A percentile compares a stretch with the other conserved stretches of the same genome.
phyloP scores from a whole-genome alignment of 2,888 invertebrate genomes.

The Nysson spinosus region DNA sequence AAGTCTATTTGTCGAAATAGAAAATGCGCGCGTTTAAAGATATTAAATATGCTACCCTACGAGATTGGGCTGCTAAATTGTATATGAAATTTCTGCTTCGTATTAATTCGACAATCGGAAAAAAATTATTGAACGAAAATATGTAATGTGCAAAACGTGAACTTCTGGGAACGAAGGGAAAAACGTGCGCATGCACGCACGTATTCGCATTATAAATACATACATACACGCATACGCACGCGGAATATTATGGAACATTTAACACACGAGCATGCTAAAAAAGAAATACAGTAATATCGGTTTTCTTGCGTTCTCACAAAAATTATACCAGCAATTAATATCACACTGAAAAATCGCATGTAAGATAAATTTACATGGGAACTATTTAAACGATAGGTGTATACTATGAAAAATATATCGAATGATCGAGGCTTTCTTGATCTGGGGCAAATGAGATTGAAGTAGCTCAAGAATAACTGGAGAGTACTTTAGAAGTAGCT shows the following conservation, averaged over 20 bases:
- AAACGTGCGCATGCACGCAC: conserved; percentile 52
- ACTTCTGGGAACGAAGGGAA: conserved; percentile 17
- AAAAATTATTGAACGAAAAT: conserved; percentile 14
- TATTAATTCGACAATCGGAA: background rate
- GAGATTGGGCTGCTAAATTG: conserved; percentile 27
- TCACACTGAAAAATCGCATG: no score
- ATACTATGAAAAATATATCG: no score
- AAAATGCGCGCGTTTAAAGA: conserved; percentile 17
- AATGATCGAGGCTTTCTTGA: no score
- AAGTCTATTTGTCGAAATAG: conserved; percentile 22
- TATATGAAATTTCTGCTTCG: conserved; percentile 31
- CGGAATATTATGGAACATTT: conserved; percentile 40
- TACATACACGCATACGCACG: conserved; percentile 18
- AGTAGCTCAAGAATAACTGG: conserved; percentile 41
- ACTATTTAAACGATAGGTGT: no score
- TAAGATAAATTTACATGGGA: no score
- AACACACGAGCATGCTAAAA: conserved; percentile 53
- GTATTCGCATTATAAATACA: conserved; percentile 15
- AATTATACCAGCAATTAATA: background rate
- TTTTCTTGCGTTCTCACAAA: conserved; percentile 34
- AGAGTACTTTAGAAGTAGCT: background rate
- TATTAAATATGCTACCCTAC: conserved; percentile 33
- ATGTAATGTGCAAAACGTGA: conserved; percentile 48
- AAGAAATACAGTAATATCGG: conserved; percentile 38
- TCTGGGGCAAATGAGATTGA: conserved; percentile 5